Evolutionary conservation across 2,113 vertebrate species (phyloP), one percentile per base, ranked within the genome.

Genomic region (Tinamus guttatus): DNA sequence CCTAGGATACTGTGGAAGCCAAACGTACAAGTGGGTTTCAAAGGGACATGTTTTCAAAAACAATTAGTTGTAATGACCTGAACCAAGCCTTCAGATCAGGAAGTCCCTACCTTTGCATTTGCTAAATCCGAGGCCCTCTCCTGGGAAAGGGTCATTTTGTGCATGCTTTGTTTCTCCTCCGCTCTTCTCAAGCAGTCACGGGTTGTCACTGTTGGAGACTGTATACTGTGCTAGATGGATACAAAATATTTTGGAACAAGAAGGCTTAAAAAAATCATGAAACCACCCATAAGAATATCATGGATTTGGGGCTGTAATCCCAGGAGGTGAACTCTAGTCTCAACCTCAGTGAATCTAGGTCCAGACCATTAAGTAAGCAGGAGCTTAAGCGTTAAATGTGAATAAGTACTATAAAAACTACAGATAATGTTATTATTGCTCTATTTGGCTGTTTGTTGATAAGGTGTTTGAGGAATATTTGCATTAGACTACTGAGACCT

Each of bases 371-470:
- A 84, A 75, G 77, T 59, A 58, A 78, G 43, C 30, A 41, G 49
- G 13, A 81, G 30, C 20, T 1, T 1, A 1, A 83, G 16, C 0
- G 0, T 32, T 51, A 18, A 38, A 17, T 24, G 45, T 25, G 12
- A 21, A 13, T 8, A 69, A 81, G 28, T 30, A 14, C 47, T 54
- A 11, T 9, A 73, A 76, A 90, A 68, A 2, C 19, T 28, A 34
- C 19, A 38, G n/a, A 52, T 54, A 5, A 36, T 25, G 2, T 28
- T 58, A 16, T 38, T 92, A 41, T 9, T 41, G 74, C 14, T 84
- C 17, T 64, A 32, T 1, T n/a, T 7, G 9, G 7, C 27, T 3
- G 7, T 22, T 71, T 62, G n/a, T 54, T 70, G 68, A n/a, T 49
- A 77, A 45, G 14, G 1, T 34, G 9, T 25, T 67, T 49, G 49